phyloP scores from a whole-genome alignment of 2,797 vertebrate genomes.

The Malurus leucopterus region DNA sequence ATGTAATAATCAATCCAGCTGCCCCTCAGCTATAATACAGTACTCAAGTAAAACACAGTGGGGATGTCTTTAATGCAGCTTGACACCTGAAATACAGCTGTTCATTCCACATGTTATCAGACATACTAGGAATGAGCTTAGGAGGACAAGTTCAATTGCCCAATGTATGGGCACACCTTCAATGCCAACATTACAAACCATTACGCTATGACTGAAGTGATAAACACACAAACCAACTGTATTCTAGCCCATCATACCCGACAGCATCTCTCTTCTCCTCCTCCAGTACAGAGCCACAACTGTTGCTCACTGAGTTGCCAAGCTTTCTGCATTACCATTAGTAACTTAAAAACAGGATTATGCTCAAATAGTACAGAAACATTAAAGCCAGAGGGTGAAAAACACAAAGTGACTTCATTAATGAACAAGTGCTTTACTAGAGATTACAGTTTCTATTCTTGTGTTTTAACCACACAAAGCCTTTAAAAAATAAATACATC shows the following conservation, averaged over 20 bases:
- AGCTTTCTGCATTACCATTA: not conserved
- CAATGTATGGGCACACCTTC: not conserved
- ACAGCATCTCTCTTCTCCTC: not conserved
- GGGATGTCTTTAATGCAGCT: not conserved
- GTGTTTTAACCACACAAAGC: not conserved
- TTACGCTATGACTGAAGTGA: not conserved
- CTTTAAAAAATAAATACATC: not conserved
- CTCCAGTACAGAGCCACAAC: slow-evolving; percentile 5
- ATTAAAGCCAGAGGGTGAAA: not conserved
- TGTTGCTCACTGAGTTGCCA: not conserved
- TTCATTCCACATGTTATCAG: slow-evolving; percentile 8
- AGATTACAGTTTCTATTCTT: not conserved
- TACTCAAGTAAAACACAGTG: not conserved
- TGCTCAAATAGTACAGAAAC: not conserved
- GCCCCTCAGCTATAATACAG: not conserved
- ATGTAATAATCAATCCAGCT: not conserved
- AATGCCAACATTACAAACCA: slow-evolving; percentile 3
- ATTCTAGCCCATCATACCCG: not conserved
- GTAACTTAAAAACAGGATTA: not conserved
- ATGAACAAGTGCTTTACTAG: not conserved
- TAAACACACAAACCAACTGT: not conserved
- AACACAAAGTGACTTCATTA: not conserved
- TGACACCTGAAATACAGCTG: not conserved
- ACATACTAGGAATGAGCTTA: not conserved
- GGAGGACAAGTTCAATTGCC: not conserved